These are phyloP conservation scores for Salvelinus alpinus DNA, from an alignment of 2,113 vertebrate genomes.

Conservation along the genomic window DNA sequence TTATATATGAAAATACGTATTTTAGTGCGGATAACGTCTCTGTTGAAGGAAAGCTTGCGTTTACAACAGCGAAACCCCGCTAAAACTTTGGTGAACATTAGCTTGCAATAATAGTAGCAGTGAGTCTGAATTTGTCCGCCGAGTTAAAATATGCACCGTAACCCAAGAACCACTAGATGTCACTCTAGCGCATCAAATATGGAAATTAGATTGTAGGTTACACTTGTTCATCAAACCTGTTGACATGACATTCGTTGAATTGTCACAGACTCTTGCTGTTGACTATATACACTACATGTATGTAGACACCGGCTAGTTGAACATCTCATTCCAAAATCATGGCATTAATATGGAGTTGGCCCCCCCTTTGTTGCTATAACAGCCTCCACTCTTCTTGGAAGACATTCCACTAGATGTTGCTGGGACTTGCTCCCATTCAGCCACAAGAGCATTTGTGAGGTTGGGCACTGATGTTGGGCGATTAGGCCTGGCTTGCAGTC, in stretches of 20 bases:
- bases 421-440: no score
- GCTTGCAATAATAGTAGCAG: neutral
- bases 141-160: neutral
- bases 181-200: constrained; percentile 7
- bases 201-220: neutral
- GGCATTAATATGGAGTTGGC: no score
- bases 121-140: neutral
- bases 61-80: neutral
- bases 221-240: neutral
- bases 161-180: constrained; percentile 17
- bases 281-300: neutral
- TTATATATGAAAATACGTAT: neutral
- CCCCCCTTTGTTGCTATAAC: no score
- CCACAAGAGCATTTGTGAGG: no score
- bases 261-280: neutral
- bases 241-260: neutral
- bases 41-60: neutral
- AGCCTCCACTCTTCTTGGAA: no score
- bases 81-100: constrained; percentile 5
- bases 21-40: neutral
- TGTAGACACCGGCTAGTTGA: no score
- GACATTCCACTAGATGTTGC: no score
- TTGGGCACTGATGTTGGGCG: no score
- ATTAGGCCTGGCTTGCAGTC: no score
- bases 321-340: no score